phyloP scores from a whole-genome alignment of 2,113 vertebrate species.

The Nothocercus nigrocapillus region DNA sequence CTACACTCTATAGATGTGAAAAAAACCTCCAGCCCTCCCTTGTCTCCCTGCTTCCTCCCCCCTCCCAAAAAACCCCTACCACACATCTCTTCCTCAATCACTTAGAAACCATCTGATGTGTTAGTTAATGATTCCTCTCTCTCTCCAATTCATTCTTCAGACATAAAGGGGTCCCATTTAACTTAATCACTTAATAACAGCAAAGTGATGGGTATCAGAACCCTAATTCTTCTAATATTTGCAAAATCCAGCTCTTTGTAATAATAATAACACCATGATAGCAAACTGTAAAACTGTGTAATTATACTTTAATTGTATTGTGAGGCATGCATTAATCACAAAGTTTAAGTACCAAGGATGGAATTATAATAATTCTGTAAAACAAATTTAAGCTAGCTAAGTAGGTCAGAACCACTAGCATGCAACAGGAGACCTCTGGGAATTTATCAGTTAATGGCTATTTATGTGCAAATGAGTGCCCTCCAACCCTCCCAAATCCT shows the following conservation, averaged over 20 bases:
- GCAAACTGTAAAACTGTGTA: slow-evolving; percentile 89
- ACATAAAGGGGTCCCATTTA: slow-evolving; percentile 80
- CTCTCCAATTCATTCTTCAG: slow-evolving; percentile 75
- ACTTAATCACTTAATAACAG: slow-evolving; percentile 83
- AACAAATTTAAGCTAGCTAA: slow-evolving; percentile 92
- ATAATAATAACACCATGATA: slow-evolving; percentile 88
- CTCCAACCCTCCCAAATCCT: slow-evolving; percentile 89
- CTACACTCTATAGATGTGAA: slow-evolving; percentile 1
- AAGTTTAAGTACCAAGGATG: slow-evolving; percentile 90
- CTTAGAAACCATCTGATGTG: slow-evolving; percentile 60
- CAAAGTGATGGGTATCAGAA: slow-evolving; percentile 82
- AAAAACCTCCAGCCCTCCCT: neutral
- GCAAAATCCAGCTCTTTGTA: slow-evolving; percentile 89
- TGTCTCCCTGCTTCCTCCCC: too few species aligned
- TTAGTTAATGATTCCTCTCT: slow-evolving; percentile 72
- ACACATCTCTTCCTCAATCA: slow-evolving; percentile 50
- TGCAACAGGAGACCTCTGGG: slow-evolving; percentile 88
- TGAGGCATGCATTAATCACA: slow-evolving; percentile 94
- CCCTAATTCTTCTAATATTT: slow-evolving; percentile 93
- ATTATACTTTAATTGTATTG: slow-evolving; percentile 97
- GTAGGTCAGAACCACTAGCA: slow-evolving; percentile 92
- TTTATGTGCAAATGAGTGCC: slow-evolving; percentile 98
- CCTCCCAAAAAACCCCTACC: neutral
- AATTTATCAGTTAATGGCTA: slow-evolving; percentile 91
- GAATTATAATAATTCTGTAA: slow-evolving; percentile 96